A percentile compares a stretch with the other conserved stretches of the same genome.
These are phyloP conservation scores for Tuberolachnus salignus DNA, from an alignment of 2,888 invertebrate genomes.

Conservation along the genomic window DNA sequence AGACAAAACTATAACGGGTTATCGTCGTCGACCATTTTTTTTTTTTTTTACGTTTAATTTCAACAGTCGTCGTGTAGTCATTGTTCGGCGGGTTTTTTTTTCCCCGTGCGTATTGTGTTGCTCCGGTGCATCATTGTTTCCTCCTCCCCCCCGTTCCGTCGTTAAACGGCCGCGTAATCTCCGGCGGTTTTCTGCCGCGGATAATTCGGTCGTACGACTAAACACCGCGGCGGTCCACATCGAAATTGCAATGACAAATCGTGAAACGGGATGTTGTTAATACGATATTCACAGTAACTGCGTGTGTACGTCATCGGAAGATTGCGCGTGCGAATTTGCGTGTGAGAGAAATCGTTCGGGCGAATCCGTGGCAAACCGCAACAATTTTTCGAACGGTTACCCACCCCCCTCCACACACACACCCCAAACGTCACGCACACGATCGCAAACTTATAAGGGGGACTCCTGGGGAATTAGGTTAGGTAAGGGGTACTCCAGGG, in stretches of 20 bases:
- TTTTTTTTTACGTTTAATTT: too few relatives aligned
- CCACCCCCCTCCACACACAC: not conserved
- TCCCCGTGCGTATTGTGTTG: not conserved
- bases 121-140: too few relatives aligned
- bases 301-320: not conserved
- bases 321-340: not conserved
- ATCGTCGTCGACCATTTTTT: not conserved
- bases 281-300: not conserved
- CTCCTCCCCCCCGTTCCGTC: too few relatives aligned
- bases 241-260: too few relatives aligned
- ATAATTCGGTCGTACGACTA: not conserved
- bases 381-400: constrained; percentile 8
- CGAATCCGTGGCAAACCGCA: constrained; percentile 1
- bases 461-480: too few relatives aligned
- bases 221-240: too few relatives aligned
- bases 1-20: constrained; percentile 22
- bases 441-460: too few relatives aligned
- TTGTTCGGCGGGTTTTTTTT: not conserved
- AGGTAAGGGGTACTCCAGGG: too few relatives aligned
- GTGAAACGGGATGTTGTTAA: too few relatives aligned
- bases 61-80: not conserved
- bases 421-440: not conserved
- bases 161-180: too few relatives aligned
- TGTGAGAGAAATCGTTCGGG: constrained; percentile 1
- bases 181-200: not conserved